These are phyloP conservation scores for Apis cerana DNA, from an alignment of 1,140 invertebrate genomes.

Conservation along the genomic window DNA sequence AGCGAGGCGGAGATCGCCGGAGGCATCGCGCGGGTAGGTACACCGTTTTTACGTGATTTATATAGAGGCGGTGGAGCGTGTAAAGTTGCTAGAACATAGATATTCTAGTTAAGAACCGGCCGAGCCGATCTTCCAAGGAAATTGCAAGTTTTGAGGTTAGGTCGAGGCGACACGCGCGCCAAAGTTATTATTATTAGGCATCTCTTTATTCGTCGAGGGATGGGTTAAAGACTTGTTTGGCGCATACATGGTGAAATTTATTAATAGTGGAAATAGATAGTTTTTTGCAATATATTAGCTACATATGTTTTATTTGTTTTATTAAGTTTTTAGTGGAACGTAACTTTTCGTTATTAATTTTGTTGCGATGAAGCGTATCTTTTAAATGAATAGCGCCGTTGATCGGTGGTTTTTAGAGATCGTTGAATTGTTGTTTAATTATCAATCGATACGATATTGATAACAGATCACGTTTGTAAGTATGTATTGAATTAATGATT, in stretches of 20 bases:
- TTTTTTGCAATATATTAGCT: background rate
- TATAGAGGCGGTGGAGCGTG: slow-evolving; percentile 53
- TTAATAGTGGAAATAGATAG: background rate
- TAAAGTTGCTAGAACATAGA: slow-evolving; percentile 59
- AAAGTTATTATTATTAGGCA: background rate
- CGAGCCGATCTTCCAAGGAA: background rate
- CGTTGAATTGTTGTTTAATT: background rate
- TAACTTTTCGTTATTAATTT: slow-evolving; percentile 37
- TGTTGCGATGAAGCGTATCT: no score
- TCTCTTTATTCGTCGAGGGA: no score
- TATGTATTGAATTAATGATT: no score
- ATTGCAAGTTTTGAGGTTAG: slow-evolving; percentile 22
- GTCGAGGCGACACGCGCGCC: background rate
- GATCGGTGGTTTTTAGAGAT: background rate
- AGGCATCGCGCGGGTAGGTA: slow-evolving; percentile 52
- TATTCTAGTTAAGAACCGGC: slow-evolving; percentile 49
- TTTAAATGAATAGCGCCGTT: background rate
- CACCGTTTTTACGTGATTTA: slow-evolving; percentile 66
- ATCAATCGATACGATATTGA: no score
- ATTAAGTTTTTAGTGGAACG: background rate
- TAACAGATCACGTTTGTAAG: no score
- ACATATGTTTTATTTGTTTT: background rate
- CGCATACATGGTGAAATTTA: no score
- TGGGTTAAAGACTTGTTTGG: no score
- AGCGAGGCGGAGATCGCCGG: slow-evolving; percentile 46